Evolutionary conservation across 2,113 vertebrate genomes (phyloP).

Genomic region (Albula glossodonta): DNA sequence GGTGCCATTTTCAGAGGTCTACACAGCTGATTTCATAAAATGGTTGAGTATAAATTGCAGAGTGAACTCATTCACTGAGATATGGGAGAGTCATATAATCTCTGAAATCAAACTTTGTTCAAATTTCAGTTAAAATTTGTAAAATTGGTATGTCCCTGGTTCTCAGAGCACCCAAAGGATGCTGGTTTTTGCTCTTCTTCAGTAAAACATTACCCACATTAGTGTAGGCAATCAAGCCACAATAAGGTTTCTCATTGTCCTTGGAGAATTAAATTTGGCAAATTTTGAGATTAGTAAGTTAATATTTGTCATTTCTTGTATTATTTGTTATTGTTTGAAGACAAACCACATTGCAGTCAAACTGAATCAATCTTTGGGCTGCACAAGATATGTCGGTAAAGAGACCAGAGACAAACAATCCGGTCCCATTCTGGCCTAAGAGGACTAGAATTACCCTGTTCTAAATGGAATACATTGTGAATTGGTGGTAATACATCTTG

Average conservation of each 20-base stretch:
- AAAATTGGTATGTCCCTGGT: not conserved
- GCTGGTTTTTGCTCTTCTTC: not conserved
- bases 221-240: too few relatives aligned
- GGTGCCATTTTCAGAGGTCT: conserved; percentile 5
- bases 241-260: not conserved
- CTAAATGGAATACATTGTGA: not conserved
- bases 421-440: not conserved
- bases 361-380: not conserved
- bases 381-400: not conserved
- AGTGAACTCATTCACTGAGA: not conserved
- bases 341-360: not conserved
- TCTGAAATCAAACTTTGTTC: not conserved
- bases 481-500: not conserved
- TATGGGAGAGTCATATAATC: not conserved
- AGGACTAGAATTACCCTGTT: not conserved
- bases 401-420: not conserved
- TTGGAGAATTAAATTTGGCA: not conserved
- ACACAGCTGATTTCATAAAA: not conserved
- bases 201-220: not conserved
- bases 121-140: not conserved
- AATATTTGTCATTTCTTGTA: too few relatives aligned
- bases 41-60: not conserved
- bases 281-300: not conserved
- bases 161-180: not conserved
- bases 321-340: not conserved